These are phyloP conservation scores for Hypanus sabinus DNA, from an alignment of 2,113 vertebrate species.

Conservation along the genomic window DNA sequence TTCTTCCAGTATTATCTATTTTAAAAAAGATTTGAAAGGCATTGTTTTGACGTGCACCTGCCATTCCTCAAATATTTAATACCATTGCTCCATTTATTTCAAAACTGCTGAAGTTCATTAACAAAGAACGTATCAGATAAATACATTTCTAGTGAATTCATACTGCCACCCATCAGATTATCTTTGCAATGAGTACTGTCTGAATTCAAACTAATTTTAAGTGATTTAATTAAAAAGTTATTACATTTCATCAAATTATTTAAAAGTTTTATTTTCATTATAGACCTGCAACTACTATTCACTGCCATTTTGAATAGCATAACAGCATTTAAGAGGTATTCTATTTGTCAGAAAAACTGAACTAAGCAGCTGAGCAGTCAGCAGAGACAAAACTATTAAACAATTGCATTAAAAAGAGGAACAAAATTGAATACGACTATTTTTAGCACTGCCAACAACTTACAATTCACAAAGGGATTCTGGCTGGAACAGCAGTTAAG, in stretches of 20 bases:
- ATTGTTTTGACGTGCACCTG: neutral
- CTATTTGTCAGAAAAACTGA: neutral
- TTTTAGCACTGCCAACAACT: slow-evolving; percentile 8
- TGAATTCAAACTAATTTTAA: neutral
- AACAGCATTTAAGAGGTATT: neutral
- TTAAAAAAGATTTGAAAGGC: neutral
- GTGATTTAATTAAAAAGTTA: neutral
- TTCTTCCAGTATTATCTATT: too few relatives aligned
- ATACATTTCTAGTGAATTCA: neutral
- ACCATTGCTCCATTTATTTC: neutral
- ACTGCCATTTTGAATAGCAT: neutral
- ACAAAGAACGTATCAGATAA: neutral
- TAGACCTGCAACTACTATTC: neutral
- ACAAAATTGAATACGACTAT: slow-evolving; percentile 6
- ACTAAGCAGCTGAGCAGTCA: slow-evolving; percentile 4
- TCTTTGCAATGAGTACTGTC: neutral
- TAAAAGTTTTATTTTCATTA: neutral
- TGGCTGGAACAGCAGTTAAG: too few relatives aligned
- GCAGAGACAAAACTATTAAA: neutral
- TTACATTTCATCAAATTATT: neutral
- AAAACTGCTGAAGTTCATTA: neutral
- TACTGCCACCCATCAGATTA: neutral
- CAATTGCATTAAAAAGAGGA: neutral
- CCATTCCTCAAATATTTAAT: neutral
- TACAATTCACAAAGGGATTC: neutral